A percentile compares a stretch with the other conserved stretches of the same genome.
phyloP scores from a whole-genome alignment of 1,140 invertebrate genomes.

The Laupala kohalensis region DNA sequence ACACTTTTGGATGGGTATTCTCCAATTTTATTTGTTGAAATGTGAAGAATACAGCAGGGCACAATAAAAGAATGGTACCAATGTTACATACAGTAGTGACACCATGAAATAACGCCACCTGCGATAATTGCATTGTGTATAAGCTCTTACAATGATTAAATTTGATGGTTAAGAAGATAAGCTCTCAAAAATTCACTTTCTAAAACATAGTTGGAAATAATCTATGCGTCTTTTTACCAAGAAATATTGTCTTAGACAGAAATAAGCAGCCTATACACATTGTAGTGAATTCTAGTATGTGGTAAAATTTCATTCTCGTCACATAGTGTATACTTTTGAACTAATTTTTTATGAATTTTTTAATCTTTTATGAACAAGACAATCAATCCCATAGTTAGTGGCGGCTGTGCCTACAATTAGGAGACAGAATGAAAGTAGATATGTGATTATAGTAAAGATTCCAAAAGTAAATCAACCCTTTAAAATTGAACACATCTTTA shows the following conservation, averaged over 20 bases:
- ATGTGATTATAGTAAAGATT: not conserved
- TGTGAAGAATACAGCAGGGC: not conserved
- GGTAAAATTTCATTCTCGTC: not conserved
- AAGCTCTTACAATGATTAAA: not conserved
- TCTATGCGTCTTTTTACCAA: no score
- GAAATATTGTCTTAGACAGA: no score
- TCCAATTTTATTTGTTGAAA: not conserved
- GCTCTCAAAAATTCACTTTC: no score
- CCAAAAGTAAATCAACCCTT: not conserved
- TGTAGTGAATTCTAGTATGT: not conserved
- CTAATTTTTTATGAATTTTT: not conserved
- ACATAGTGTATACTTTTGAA: not conserved
- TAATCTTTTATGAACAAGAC: not conserved
- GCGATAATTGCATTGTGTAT: not conserved
- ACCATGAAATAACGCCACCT: not conserved
- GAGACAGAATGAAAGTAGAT: not conserved
- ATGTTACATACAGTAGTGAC: not conserved
- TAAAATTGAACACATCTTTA: no score
- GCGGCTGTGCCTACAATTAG: not conserved
- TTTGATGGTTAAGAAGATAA: no score
- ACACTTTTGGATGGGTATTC: not conserved
- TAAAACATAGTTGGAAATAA: no score
- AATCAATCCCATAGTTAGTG: not conserved
- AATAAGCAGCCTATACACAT: no score
- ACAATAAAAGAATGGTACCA: not conserved